A percentile compares a stretch with the other conserved stretches of the same genome.
These are phyloP conservation scores for Drosophila seclusa DNA, from an alignment of 2,888 invertebrate genomes.

Conservation along the genomic window DNA sequence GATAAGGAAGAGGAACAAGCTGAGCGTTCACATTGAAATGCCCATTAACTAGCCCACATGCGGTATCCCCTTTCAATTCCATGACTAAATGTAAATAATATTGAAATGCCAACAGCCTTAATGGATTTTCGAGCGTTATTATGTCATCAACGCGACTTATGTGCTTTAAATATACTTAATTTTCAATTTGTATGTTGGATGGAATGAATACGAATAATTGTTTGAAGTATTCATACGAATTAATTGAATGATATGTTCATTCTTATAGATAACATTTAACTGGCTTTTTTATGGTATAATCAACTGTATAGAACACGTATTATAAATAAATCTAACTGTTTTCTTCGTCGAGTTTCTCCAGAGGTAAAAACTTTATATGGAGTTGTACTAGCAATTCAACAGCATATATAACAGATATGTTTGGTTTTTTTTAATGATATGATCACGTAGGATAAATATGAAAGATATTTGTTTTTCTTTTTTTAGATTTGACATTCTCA, in stretches of 20 bases:
- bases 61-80: conserved; percentile 41
- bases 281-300: not conserved
- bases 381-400: not conserved
- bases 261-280: not conserved
- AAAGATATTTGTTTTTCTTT: not conserved
- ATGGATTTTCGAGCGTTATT: conserved; percentile 49
- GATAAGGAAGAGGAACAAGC: conserved; percentile 62
- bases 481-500: not conserved
- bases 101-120: conserved; percentile 32
- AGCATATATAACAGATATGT: not conserved
- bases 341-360: not conserved
- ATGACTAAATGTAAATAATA: conserved; percentile 43
- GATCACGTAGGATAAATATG: not conserved
- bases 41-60: conserved; percentile 56
- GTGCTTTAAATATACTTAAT: conserved; percentile 22
- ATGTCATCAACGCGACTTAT: conserved; percentile 55
- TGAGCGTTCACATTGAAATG: conserved; percentile 44
- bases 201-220: not conserved
- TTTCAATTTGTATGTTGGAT: not conserved
- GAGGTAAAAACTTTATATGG: not conserved
- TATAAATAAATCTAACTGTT: not conserved
- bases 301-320: not conserved
- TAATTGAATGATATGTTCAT: not conserved
- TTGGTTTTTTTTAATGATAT: not conserved
- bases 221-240: not conserved